Base-by-base conservation (phyloP, 2,888 invertebrate species). In the Hyppa rectilinea region DNA sequence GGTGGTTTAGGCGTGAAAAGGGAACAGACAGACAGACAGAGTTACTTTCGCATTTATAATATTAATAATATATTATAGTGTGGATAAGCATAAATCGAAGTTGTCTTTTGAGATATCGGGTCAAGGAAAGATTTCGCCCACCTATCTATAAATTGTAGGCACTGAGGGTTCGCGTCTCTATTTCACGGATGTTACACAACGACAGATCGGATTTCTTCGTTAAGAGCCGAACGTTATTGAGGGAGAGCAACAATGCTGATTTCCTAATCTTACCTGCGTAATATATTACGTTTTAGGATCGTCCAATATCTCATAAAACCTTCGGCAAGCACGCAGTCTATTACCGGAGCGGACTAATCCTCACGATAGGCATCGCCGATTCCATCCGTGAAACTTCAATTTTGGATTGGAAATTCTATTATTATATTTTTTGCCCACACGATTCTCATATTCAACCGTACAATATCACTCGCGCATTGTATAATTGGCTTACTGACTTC, bases 141-240 rank as follows among this genome's bases (percentile, higher is more conserved):
- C 17, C 31, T 43, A 43, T 20, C 2, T 26, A 71, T 69, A 56
- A 31, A 69, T 45, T n/a, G 52, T 40, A n/a, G 31, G 36, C 23
- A 6, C 43, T 26, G 38, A 50, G 58, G 49, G 73, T 63, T 69
- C 47, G 50, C 45, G 52, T 71, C 64, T 80, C 74, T 60, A 88
- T 88, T 85, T 80, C 80, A 87, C 83, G 87, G 47, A 78, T 68
- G 80, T 78, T 87, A 74, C 77, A 72, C 65, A 70, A 75, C 72
- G 55, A 61, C 56, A 73, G 78, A 81, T 82, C 75, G 74, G 73
- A 78, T 82, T 82, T 78, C 69, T 78, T 81, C 81, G 83, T 76
- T 85, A 84, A 84, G 85, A 80, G 73, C 75, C 68, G 85, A 82
- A 85, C 72, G 71, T 81, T 82, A 85, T 85, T 81, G 71, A 76